These are phyloP conservation scores for Scytalopus superciliaris DNA, from an alignment of 2,113 vertebrate genomes.

Conservation along the genomic window DNA sequence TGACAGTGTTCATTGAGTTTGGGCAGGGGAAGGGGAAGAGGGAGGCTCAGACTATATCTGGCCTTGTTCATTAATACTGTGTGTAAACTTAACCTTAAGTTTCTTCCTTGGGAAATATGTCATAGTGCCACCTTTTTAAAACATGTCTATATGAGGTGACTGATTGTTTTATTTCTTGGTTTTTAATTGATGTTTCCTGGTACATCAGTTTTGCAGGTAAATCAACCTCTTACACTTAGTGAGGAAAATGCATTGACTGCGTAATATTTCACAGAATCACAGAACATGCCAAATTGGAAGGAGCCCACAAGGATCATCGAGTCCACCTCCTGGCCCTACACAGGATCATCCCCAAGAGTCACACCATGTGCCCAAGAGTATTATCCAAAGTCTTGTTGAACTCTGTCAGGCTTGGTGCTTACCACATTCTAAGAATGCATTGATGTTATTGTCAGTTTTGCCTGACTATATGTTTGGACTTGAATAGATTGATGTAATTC, in stretches of 20 bases:
- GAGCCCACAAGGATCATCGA: background rate
- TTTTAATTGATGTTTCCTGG: background rate
- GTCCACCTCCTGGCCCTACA: background rate
- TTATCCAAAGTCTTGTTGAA: background rate
- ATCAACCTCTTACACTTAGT: background rate
- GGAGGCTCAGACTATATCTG: background rate
- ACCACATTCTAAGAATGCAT: background rate
- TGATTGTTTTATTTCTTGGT: background rate
- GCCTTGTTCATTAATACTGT: background rate
- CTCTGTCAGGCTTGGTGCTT: background rate
- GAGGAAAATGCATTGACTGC: background rate
- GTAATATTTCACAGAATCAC: background rate
- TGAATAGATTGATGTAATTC: background rate
- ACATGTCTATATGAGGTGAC: background rate
- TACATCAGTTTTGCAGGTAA: background rate
- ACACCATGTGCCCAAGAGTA: background rate
- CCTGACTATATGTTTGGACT: background rate
- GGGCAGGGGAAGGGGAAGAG: background rate
- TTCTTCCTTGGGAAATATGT: background rate
- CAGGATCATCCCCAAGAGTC: background rate
- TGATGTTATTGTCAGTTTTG: background rate
- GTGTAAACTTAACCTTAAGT: background rate
- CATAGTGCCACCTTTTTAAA: background rate
- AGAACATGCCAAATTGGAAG: background rate
- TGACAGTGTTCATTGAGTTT: constrained; percentile 16